Conservation (phyloP, 2,113 vertebrate species). For the Notarius lentiginosus region DNA sequence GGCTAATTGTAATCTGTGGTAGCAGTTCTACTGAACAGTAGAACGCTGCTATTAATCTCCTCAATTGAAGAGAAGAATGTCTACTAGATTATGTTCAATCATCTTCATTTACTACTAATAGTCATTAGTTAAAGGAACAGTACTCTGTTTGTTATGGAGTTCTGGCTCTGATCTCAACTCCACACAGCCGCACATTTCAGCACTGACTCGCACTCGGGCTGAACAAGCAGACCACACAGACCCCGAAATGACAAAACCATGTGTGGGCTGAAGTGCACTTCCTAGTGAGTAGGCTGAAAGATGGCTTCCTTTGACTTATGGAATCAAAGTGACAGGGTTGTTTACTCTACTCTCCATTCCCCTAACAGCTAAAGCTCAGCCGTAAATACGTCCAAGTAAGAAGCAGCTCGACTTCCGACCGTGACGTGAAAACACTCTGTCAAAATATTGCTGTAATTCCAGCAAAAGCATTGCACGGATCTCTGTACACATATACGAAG, state of each 20-base stretch:
- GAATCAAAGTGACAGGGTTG: background rate
- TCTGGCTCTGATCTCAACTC: constrained; percentile 10
- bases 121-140: constrained; percentile 22
- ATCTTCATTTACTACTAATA: constrained; percentile 1
- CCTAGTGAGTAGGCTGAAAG: constrained; percentile 41
- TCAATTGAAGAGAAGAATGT: background rate
- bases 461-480: background rate
- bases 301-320: constrained; percentile 38
- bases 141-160: background rate
- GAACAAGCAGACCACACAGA: constrained; percentile 42
- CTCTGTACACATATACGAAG: background rate
- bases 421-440: constrained; percentile 23
- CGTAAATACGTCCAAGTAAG: background rate
- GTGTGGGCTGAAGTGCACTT: constrained; percentile 38
- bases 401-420: background rate
- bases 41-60: background rate
- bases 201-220: background rate
- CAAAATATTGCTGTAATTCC: constrained; percentile 17
- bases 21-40: background rate
- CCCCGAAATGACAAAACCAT: constrained; percentile 32
- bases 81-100: constrained; percentile 1
- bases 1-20: background rate
- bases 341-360: background rate
- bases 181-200: constrained; percentile 24
- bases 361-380: no score